Base-by-base conservation (phyloP, 92 coral and sea anemone species). In the Isaurus tuberculatus region DNA sequence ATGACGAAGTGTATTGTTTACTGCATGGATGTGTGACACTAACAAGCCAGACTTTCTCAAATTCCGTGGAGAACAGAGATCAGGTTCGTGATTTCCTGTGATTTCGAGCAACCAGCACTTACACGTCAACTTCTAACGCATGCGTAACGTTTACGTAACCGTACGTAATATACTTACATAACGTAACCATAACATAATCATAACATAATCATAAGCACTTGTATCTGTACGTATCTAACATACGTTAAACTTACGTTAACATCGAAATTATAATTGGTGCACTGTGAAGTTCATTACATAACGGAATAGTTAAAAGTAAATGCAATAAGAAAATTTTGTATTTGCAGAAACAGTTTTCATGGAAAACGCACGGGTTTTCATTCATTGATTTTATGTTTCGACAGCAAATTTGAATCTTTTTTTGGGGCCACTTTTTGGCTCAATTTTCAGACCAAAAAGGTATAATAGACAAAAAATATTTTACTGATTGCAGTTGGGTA, bases 21-120 rank as follows among this genome's bases (percentile, higher is more conserved):
- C 65, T 73, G 82, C 82, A 77, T 58, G 82, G 82, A 36, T 49
- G 53, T 67, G 66, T 77, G 82, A 77, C 70, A 15, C 79, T 77
- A 77, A 77, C 82, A 57, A 58, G 82, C 27, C 51, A 30, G 69
- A 15, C 31, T 77, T 67, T 33, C 33, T 64, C 69, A 55, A 36
- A 55, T 55, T 77, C 64, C 5, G 69, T 34, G 23, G 82, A 77
- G 15, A 43, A 13, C 63, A 67, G 70, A 77, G 10, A 17, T 22
- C 82, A 77, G 82, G 82, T 77, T 77, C 70, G 82, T 77, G 58
- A 22, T 19, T 34, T 75, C 63, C n/a, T 34, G 46, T 75, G 30
- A 31, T 55, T 53, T 75, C 25, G 23, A 20, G 53, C 15, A 28
- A 32, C 20, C 46, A 9, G 49, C 42, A 53, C 19, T 23, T 36